These are phyloP conservation scores for Microctonus hyperodae DNA, from an alignment of 2,888 invertebrate species.

Conservation along the genomic window DNA sequence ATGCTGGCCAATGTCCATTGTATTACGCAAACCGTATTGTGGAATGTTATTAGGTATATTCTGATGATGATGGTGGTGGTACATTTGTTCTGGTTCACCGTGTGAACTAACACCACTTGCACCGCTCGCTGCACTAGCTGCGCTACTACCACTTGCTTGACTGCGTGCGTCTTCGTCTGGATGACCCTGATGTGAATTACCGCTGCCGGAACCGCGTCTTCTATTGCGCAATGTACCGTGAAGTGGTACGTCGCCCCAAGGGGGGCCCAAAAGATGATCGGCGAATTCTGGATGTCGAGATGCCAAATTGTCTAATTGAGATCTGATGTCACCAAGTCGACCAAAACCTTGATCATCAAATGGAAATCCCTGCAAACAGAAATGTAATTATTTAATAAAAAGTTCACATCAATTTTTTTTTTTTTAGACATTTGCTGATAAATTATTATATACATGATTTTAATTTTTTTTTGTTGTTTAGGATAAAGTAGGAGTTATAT, in stretches of 20 bases:
- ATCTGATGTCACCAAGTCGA: conserved; percentile 63
- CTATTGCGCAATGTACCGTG: conserved; percentile 47
- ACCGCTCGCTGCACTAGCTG: conserved; percentile 52
- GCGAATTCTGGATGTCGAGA: conserved; percentile 79
- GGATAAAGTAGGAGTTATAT: conserved; percentile 28
- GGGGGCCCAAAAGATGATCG: conserved; percentile 68
- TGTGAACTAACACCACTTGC: conserved; percentile 56
- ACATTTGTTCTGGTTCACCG: conserved; percentile 47
- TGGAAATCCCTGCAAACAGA: conserved; percentile 68
- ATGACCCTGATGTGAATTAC: conserved; percentile 45
- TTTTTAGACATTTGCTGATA: background rate
- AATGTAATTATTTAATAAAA: too few relatives aligned
- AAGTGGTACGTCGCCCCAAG: conserved; percentile 57
- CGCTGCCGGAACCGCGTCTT: conserved; percentile 48
- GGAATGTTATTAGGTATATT: conserved; percentile 62
- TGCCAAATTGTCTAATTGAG: conserved; percentile 74
- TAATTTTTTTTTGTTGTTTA: background rate
- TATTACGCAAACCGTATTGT: conserved; percentile 78
- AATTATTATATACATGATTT: background rate
- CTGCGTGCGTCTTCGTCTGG: conserved; percentile 59
- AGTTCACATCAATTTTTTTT: background rate
- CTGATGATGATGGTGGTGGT: conserved; percentile 26
- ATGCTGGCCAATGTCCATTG: conserved; percentile 77
- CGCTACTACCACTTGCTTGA: conserved; percentile 59
- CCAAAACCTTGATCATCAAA: conserved; percentile 70